Evolutionary conservation across 2,113 vertebrate species (phyloP).

Genomic region (Puffinus mauretanicus): DNA sequence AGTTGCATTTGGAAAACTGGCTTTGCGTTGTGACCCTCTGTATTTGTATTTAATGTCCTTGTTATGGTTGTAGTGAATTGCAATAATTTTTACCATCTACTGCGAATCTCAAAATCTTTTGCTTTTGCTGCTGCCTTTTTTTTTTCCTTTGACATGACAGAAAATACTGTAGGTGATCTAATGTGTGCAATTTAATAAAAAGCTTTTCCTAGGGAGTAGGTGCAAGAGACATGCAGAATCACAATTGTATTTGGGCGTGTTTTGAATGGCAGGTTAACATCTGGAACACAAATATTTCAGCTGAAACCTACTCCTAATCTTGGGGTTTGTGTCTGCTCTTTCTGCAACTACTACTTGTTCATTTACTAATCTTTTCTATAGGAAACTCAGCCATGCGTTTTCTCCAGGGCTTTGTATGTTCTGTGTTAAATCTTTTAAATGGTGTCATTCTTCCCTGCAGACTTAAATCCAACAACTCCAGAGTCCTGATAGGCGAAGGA

Average conservation of each 20-base stretch:
- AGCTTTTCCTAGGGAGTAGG: neutral
- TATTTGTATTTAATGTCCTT: neutral
- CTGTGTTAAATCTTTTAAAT: neutral
- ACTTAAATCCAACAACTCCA: neutral
- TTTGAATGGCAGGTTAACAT: neutral
- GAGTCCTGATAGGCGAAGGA: neutral
- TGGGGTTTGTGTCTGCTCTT: neutral
- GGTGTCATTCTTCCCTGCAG: neutral
- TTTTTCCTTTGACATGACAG: neutral
- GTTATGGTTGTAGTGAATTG: neutral
- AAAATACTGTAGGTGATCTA: neutral
- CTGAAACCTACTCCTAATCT: neutral
- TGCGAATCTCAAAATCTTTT: neutral
- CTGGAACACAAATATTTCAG: constrained; percentile 10
- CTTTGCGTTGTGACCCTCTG: neutral
- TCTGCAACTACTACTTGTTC: neutral
- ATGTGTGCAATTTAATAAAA: neutral
- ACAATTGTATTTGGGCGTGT: neutral
- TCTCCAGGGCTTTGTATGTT: neutral
- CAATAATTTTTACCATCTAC: neutral
- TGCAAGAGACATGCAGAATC: neutral
- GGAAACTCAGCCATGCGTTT: neutral
- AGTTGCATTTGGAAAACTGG: neutral
- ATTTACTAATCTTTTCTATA: constrained; percentile 1
- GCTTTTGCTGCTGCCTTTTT: neutral